phyloP scores from a whole-genome alignment of 2,113 vertebrate species.

The Siniperca chuatsi region DNA sequence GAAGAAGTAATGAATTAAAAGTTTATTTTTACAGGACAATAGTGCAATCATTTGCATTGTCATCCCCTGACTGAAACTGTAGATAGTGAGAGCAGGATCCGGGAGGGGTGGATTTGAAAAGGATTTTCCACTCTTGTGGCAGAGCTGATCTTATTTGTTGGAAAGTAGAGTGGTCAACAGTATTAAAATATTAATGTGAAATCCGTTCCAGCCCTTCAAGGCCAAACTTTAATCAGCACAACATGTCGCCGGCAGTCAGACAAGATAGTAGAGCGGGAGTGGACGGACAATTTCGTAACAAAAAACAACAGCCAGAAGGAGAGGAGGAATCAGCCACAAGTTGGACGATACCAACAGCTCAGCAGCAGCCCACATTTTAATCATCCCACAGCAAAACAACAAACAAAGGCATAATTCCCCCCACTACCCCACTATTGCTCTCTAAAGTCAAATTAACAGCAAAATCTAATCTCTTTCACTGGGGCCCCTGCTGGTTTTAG shows the following conservation, averaged over 20 bases:
- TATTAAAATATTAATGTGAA: conserved; percentile 74
- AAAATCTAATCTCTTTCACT: conserved; percentile 1
- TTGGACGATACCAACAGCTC: conserved; percentile 25
- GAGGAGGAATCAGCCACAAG: conserved; percentile 46
- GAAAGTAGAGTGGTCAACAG: conserved; percentile 58
- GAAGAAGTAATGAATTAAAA: conserved; percentile 7
- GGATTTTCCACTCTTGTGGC: conserved; percentile 62
- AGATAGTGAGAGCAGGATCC: conserved; percentile 13
- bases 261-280: conserved; percentile 33
- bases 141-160: conserved; percentile 59
- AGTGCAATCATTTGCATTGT: conserved; percentile 31
- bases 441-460: conserved; percentile 19
- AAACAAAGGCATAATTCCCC: conserved; percentile 1
- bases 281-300: conserved; percentile 17
- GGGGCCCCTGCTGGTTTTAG: neutral
- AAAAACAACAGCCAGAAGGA: conserved; percentile 41
- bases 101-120: conserved; percentile 32
- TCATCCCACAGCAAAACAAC: conserved; percentile 29
- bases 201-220: conserved; percentile 40
- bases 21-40: conserved; percentile 19
- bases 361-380: conserved; percentile 43
- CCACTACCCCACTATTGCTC: neutral
- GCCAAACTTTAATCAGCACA: conserved; percentile 70
- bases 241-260: conserved; percentile 51
- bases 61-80: conserved; percentile 20